Evolutionary conservation across 64 coral and sea anemone species (phyloP).

Genomic region (Dendrophyllia cribrosa): DNA sequence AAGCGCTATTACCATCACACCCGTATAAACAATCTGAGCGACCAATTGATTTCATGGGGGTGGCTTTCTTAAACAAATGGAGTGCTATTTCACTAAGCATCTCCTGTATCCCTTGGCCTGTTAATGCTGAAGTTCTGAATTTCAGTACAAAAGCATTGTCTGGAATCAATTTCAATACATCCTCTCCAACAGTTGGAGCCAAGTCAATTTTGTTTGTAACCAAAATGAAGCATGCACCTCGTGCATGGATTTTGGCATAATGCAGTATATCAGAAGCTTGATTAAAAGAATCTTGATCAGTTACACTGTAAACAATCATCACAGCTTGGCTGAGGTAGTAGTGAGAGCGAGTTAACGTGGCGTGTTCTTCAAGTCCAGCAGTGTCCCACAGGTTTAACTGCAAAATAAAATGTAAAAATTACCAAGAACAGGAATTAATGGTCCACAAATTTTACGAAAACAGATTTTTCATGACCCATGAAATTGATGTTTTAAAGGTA

Average conservation of each 20-base stretch:
- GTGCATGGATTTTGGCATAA: neutral
- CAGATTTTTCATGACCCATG: too few species aligned
- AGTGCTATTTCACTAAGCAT: neutral
- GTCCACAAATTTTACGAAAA: too few species aligned
- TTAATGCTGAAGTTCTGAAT: slow-evolving; percentile 36
- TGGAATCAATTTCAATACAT: neutral
- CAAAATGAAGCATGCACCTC: slow-evolving; percentile 23
- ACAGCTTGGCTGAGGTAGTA: slow-evolving; percentile 24
- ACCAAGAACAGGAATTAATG: too few species aligned
- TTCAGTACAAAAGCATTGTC: neutral
- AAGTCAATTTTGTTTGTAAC: slow-evolving; percentile 39
- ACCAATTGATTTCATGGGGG: slow-evolving; percentile 26
- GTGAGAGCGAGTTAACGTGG: slow-evolving; percentile 26
- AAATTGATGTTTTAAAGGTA: too few species aligned
- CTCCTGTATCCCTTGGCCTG: neutral
- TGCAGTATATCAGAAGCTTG: neutral
- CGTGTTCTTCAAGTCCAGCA: slow-evolving; percentile 1
- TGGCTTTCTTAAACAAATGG: slow-evolving; percentile 4
- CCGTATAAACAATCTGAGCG: neutral
- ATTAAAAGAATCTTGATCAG: neutral
- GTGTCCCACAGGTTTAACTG: slow-evolving; percentile 43
- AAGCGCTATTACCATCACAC: neutral
- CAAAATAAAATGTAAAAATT: neutral
- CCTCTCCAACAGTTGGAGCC: neutral
- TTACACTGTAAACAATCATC: slow-evolving; percentile 47